Conservation (phyloP, 2,888 invertebrate species). For the Cephonodes hylas region DNA sequence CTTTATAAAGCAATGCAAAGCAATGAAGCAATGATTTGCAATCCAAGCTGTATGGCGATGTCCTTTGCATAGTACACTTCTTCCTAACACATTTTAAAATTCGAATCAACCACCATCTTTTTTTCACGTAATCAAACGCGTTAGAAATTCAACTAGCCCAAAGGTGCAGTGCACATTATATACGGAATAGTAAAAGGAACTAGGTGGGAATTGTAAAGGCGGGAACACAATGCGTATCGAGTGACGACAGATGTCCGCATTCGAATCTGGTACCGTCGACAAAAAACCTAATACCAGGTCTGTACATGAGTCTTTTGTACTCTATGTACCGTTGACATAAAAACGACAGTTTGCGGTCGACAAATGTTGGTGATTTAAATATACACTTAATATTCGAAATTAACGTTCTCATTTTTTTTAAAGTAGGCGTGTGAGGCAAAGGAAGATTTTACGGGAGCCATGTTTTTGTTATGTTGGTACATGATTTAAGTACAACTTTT, state of each 20-base stretch:
- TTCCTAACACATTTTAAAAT: too few species aligned
- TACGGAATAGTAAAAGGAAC: neutral
- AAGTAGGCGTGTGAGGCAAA: neutral
- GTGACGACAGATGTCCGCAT: constrained; percentile 70
- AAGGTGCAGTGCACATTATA: neutral
- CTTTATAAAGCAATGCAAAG: too few species aligned
- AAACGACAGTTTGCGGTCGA: constrained; percentile 11
- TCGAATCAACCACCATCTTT: too few species aligned
- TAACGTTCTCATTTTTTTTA: too few species aligned
- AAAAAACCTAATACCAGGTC: neutral
- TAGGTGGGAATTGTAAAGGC: constrained; percentile 8
- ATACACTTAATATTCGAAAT: too few species aligned
- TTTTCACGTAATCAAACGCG: too few species aligned
- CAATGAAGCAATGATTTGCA: too few species aligned
- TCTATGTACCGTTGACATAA: constrained; percentile 7
- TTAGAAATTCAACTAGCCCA: too few species aligned
- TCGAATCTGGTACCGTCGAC: constrained; percentile 46
- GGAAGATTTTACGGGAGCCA: neutral
- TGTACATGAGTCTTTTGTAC: neutral
- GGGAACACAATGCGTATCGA: constrained; percentile 61
- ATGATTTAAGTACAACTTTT: too few species aligned
- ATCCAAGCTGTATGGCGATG: too few species aligned
- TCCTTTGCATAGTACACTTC: too few species aligned
- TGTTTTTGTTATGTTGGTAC: too few species aligned
- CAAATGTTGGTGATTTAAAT: neutral